phyloP scores from a whole-genome alignment of 2,113 vertebrate genomes.

The Bettongia penicillata region DNA sequence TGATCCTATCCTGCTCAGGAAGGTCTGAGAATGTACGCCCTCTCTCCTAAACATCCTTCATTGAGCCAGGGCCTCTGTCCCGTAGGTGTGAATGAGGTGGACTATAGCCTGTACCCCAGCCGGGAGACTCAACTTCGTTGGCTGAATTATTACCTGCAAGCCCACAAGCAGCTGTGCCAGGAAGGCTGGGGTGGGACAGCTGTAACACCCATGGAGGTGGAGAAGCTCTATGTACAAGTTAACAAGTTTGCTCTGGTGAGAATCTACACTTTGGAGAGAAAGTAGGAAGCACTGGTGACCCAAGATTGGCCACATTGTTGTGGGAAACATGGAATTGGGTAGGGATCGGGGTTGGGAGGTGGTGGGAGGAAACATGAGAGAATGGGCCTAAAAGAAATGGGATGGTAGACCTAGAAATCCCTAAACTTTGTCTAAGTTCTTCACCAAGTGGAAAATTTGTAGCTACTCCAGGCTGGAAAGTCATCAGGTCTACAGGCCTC shows the following conservation, averaged over 20 bases:
- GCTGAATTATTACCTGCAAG: conserved; percentile 92
- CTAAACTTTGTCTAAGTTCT: not conserved
- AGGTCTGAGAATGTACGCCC: not conserved
- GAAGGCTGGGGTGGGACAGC: conserved; percentile 84
- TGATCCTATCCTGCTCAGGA: not conserved
- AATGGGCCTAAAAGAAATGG: not conserved
- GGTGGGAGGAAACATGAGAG: not conserved
- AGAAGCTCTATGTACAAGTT: conserved; percentile 95
- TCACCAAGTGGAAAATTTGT: not conserved
- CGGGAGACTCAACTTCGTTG: conserved; percentile 93
- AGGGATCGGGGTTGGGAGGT: not conserved
- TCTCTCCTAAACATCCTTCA: not conserved
- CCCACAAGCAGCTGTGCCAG: conserved; percentile 90
- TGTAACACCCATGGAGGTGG: conserved; percentile 89
- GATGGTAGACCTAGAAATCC: not conserved
- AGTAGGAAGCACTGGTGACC: not conserved
- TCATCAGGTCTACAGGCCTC: not conserved
- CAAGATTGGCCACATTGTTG: not conserved
- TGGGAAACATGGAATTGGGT: not conserved
- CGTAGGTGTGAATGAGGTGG: conserved; percentile 93
- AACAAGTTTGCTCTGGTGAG: conserved; percentile 98
- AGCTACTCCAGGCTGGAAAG: not conserved
- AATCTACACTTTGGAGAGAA: not conserved
- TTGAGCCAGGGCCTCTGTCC: not conserved
- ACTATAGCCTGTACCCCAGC: conserved; percentile 90